These are phyloP conservation scores for Enoplosus armatus DNA, from an alignment of 2,797 vertebrate genomes.

Conservation along the genomic window DNA sequence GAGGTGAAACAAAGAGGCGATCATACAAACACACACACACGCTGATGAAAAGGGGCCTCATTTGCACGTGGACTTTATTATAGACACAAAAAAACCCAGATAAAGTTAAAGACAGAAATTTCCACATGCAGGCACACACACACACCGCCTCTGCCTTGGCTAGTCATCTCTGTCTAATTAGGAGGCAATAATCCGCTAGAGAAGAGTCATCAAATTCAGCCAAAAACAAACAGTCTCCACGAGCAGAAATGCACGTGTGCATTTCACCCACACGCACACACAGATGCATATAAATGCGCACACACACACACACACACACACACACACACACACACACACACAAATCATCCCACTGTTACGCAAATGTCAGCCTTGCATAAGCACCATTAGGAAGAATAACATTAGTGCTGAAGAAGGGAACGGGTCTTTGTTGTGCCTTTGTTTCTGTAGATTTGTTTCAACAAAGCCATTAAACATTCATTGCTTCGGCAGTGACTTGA, in stretches of 20 bases:
- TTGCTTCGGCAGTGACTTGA: conserved; percentile 74
- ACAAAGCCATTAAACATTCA: conserved; percentile 83
- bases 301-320: conserved; percentile 29
- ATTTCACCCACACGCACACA: conserved; percentile 38
- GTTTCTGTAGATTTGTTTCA: conserved; percentile 81
- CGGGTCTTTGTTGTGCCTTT: conserved; percentile 67
- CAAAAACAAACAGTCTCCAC: conserved; percentile 83
- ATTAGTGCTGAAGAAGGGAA: conserved; percentile 59
- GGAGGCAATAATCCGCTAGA: conserved; percentile 84
- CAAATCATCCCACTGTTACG: conserved; percentile 51
- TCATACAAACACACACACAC: conserved; percentile 23
- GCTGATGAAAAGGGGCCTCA: conserved; percentile 20
- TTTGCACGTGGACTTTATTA: conserved; percentile 37
- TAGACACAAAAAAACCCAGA: too few species aligned
- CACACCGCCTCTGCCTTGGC: conserved; percentile 76
- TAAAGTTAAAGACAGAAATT: too few species aligned
- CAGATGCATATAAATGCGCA: conserved; percentile 15
- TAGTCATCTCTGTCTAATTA: conserved; percentile 85
- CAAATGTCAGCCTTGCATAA: conserved; percentile 78
- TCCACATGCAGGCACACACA: too few species aligned
- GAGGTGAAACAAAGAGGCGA: conserved; percentile 62
- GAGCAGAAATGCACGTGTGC: conserved; percentile 61
- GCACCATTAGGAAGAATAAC: conserved; percentile 69
- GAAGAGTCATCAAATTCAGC: conserved; percentile 85
- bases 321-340: conserved; percentile 19